Conservation (phyloP, 2,797 vertebrate genomes). For the Pteropus rufus region DNA sequence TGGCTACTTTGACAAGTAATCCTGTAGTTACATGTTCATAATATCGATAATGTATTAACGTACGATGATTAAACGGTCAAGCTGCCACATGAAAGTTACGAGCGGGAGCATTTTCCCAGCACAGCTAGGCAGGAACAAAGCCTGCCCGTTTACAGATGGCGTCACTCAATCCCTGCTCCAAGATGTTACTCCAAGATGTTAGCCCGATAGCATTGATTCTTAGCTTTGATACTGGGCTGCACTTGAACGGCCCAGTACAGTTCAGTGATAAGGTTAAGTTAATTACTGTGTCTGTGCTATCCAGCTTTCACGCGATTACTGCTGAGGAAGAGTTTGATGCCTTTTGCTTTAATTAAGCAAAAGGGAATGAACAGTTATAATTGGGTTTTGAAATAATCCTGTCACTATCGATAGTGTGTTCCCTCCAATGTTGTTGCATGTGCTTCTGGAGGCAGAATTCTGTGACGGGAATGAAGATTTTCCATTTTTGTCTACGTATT, state of each 20-base stretch:
- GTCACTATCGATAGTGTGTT: slow-evolving; percentile 77
- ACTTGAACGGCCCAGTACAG: slow-evolving; percentile 90
- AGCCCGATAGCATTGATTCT: slow-evolving; percentile 81
- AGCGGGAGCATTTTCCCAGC: slow-evolving; percentile 73
- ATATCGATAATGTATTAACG: slow-evolving; percentile 85
- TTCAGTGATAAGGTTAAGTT: slow-evolving; percentile 97
- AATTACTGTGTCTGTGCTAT: slow-evolving; percentile 93
- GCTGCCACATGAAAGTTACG: slow-evolving; percentile 80
- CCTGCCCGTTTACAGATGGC: slow-evolving; percentile 72
- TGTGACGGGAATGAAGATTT: slow-evolving; percentile 68
- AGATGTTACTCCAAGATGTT: slow-evolving; percentile 65
- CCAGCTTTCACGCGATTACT: slow-evolving; percentile 91
- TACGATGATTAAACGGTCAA: slow-evolving; percentile 84
- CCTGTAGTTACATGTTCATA: slow-evolving; percentile 80
- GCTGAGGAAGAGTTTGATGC: slow-evolving; percentile 89
- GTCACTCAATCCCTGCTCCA: slow-evolving; percentile 73
- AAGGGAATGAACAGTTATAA: slow-evolving; percentile 92
- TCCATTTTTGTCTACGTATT: slow-evolving; percentile 19
- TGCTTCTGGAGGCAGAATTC: slow-evolving; percentile 72
- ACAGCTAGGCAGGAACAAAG: slow-evolving; percentile 77
- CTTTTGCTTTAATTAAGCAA: slow-evolving; percentile 96
- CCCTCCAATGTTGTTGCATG: slow-evolving; percentile 68
- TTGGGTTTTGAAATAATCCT: slow-evolving; percentile 86
- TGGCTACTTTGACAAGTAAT: slow-evolving; percentile 82
- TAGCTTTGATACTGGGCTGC: slow-evolving; percentile 86